Evolutionary conservation across 1,140 invertebrate species (phyloP), one percentile per base, ranked within the genome.

Genomic region (Lerema accius): DNA sequence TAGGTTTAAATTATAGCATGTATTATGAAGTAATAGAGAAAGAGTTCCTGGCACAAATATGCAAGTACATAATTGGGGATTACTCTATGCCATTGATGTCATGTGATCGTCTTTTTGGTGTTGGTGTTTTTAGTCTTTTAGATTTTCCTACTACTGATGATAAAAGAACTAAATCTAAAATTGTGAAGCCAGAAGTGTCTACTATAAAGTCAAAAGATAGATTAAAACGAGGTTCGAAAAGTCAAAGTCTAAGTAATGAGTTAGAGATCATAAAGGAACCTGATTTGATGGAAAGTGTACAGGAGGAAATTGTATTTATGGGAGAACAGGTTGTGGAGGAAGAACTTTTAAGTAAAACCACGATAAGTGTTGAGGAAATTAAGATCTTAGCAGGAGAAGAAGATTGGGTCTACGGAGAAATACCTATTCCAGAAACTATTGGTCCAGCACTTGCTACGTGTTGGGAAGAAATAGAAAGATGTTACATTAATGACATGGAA

Each of bases 381-480:
- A 81, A 78, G 58, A 10, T 84, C 11, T 67, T 82, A 59, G 88
- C 92, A 3, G 93, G 92, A 0, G 92, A 93, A 67, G 65, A 80
- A 43, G 78, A 84, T 23, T 94, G 93, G 92, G 63, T 83, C 17
- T 94, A 93, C 80, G 70, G 86, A 6, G 78, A 91, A 23, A 63
- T 93, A 28, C 82, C 86, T 0, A 80, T 92, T 14, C 15, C 88
- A 9, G 71, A 83, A 51, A 23, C 65, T 4, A 69, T 92, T 23
- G 67, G 88, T 9, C 60, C 88, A 13, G 76, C 82, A 5, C 65
- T 94, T 39, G 91, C 92, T 0, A 91, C 77, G 3, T 76, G 92
- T 19, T 94, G 93, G 93, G 89, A 93, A 69, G 89, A 84, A 63
- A 65, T 92, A 10, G 93, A 94, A 79, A 86, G 85, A 49, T 71